Evolutionary conservation across 2,888 invertebrate genomes (phyloP).

Genomic region (Plagodis dolabraria): DNA sequence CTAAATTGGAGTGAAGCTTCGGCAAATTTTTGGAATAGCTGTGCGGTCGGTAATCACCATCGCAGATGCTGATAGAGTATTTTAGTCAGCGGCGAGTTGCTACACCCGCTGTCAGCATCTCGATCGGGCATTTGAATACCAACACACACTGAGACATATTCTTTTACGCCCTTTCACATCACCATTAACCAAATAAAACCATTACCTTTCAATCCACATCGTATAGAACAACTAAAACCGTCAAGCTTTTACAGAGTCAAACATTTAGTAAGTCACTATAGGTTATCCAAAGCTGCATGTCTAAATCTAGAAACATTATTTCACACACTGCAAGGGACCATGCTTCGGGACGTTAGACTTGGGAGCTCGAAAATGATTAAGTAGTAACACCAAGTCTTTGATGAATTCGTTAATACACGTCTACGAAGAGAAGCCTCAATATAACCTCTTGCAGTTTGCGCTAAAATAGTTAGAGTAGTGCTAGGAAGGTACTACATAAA

Average conservation of each 20-base stretch:
- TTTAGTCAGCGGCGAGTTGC: conserved; percentile 68
- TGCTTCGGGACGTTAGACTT: conserved; percentile 70
- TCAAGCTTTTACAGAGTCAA: conserved; percentile 80
- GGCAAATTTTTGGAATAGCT: conserved; percentile 45
- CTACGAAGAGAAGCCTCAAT: conserved; percentile 68
- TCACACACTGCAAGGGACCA: conserved; percentile 81
- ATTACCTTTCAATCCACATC: conserved; percentile 84
- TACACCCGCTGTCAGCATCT: conserved; percentile 78
- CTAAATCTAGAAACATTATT: conserved; percentile 63
- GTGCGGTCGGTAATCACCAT: conserved; percentile 78
- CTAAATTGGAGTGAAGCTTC: conserved; percentile 66
- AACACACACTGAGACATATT: conserved; percentile 86
- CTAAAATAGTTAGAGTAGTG: conserved; percentile 55
- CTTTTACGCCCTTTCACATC: conserved; percentile 81
- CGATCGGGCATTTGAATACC: conserved; percentile 89
- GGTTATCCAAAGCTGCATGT: conserved; percentile 74
- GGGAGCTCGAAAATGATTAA: conserved; percentile 52
- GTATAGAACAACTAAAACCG: conserved; percentile 81
- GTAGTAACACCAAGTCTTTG: conserved; percentile 68
- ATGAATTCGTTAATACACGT: conserved; percentile 48
- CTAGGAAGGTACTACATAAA: conserved; percentile 79
- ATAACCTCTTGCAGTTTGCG: conserved; percentile 81
- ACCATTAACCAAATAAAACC: conserved; percentile 82
- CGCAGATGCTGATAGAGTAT: conserved; percentile 81
- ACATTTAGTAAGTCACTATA: conserved; percentile 79